These are phyloP conservation scores for Copidosoma aretas DNA, from an alignment of 2,888 invertebrate genomes.

Conservation along the genomic window DNA sequence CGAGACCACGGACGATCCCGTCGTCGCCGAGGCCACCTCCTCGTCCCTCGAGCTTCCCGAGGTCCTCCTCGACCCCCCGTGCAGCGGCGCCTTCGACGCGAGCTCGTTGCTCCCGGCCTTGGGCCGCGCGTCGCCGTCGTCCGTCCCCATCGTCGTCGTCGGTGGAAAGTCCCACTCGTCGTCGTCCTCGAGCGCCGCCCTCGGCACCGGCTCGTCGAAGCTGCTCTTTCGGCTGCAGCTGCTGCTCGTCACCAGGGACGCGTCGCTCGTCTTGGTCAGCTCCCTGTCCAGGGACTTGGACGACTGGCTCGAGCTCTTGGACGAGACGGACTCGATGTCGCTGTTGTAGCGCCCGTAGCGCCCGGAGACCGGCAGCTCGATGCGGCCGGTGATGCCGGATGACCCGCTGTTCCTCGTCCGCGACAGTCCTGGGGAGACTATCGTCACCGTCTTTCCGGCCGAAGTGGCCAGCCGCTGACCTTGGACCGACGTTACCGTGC, in stretches of 20 bases:
- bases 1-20: slow-evolving; percentile 43
- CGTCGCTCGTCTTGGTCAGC: background rate
- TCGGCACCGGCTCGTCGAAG: background rate
- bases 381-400: background rate
- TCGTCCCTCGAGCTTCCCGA: slow-evolving; percentile 9
- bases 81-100: background rate
- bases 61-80: background rate
- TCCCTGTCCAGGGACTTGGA: slow-evolving; percentile 24
- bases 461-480: slow-evolving; percentile 30
- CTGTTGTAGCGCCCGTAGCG: slow-evolving; percentile 32
- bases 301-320: slow-evolving; percentile 31
- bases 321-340: slow-evolving; percentile 39
- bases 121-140: background rate
- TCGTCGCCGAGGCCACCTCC: slow-evolving; percentile 19
- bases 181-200: slow-evolving; percentile 17
- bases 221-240: slow-evolving; percentile 8
- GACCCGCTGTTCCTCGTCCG: background rate
- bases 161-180: slow-evolving; percentile 35
- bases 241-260: slow-evolving; percentile 9
- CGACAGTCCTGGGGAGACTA: slow-evolving; percentile 50
- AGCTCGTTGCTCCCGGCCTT: background rate
- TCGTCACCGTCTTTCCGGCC: slow-evolving; percentile 54
- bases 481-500: slow-evolving; percentile 42
- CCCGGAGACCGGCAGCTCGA: background rate
- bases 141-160: slow-evolving; percentile 1